These are phyloP conservation scores for Echinops telfairi DNA, from an alignment of 2,113 vertebrate species.

Conservation along the genomic window DNA sequence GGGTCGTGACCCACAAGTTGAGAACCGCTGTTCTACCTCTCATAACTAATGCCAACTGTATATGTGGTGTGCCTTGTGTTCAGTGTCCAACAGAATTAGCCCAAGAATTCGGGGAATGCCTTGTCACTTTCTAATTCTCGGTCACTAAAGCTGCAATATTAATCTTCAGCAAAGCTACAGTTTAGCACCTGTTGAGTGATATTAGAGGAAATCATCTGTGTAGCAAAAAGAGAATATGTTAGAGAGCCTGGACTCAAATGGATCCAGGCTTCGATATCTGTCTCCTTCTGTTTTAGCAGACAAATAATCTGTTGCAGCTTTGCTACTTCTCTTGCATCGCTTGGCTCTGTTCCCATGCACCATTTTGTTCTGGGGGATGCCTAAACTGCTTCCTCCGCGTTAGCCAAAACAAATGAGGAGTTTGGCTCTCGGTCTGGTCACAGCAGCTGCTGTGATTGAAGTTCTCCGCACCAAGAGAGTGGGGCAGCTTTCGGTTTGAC, in stretches of 20 bases:
- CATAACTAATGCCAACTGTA: background rate
- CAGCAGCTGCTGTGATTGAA: slow-evolving; percentile 85
- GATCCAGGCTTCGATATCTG: slow-evolving; percentile 76
- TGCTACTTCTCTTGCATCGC: slow-evolving; percentile 87
- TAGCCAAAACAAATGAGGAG: slow-evolving; percentile 89
- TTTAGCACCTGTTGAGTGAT: slow-evolving; percentile 84
- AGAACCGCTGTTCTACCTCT: no score
- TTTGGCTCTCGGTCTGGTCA: slow-evolving; percentile 84
- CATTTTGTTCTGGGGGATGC: slow-evolving; percentile 90
- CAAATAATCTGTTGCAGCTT: slow-evolving; percentile 90
- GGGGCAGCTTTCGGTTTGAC: slow-evolving; percentile 82
- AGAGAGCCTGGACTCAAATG: slow-evolving; percentile 78
- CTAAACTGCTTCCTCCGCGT: slow-evolving; percentile 87
- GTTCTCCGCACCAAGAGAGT: slow-evolving; percentile 83
- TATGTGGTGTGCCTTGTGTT: background rate
- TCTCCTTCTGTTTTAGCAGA: slow-evolving; percentile 89
- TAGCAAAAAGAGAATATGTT: slow-evolving; percentile 80
- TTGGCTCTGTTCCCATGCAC: slow-evolving; percentile 87
- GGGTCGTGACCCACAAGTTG: no score
- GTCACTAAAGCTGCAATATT: slow-evolving; percentile 70
- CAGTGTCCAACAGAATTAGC: background rate
- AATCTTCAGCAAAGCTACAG: slow-evolving; percentile 77
- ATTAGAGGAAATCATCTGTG: slow-evolving; percentile 82
- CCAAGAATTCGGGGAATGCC: slow-evolving; percentile 45
- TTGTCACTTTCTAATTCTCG: slow-evolving; percentile 2